Base-by-base conservation (phyloP, 2,888 invertebrate genomes). In the Pocota personata region DNA sequence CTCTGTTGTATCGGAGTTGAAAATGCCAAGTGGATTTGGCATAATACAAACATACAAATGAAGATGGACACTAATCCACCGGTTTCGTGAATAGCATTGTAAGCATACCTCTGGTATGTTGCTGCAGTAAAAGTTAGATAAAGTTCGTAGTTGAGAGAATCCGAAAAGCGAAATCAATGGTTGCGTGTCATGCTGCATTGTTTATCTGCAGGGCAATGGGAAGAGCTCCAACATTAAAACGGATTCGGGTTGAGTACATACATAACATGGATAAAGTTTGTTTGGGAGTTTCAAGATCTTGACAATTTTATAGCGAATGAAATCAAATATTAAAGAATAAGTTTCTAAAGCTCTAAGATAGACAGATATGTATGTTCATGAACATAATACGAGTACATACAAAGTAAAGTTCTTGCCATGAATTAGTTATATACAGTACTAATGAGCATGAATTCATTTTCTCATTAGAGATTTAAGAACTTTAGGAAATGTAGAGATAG, bases 21-120 rank as follows among this genome's bases (percentile, higher is more conserved):
- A 83, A 83, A 83, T 83, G 78, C 83, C 83, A 83, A 83, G 73
- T 78, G 62, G 60, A 73, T 78, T 82, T 82, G 72, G 82, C 77
- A 60, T 37, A 40, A 67, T 30, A 67, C 37, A 24, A 27, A 62
- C 21, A 46, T 40, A 16, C 10, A 1, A 37, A 40, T 19, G 32
- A 32, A 72, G 24, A 64, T 58, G 66, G 58, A 48, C 73, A 73
- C 55, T 16, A 71, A 60, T 52, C 40, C 30, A 77, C 32, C 30
- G 43, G 52, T 43, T 69, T 69, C 5, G 43, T 52, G 60, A 37
- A 46, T 19, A n/a, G 16, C 24, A 1, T 8, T 52, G 43, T 27
- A 6, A 16, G 7, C 14, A 32, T 50, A 37, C 27, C 46, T 58
- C 66, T 50, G 30, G 24, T 14, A 58, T 57, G 14, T 32, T 32